A percentile compares a stretch with the other conserved stretches of the same genome.
Conservation (phyloP, 2,113 vertebrate genomes). For the Dipodomys spectabilis region DNA sequence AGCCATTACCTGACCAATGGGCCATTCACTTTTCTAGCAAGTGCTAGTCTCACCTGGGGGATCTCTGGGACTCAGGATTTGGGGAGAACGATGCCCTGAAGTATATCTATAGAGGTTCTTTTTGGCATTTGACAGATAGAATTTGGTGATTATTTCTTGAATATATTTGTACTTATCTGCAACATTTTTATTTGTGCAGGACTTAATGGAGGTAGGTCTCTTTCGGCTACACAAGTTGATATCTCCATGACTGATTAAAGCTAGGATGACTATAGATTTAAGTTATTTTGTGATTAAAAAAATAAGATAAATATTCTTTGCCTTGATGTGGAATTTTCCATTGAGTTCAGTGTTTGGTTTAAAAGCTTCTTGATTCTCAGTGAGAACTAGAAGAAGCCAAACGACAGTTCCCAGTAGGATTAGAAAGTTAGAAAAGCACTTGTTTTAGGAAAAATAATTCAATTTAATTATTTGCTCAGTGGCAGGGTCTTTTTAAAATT, state of each 20-base stretch:
- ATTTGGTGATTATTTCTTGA: constrained; percentile 26
- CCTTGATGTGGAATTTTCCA: background rate
- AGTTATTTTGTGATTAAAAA: constrained; percentile 2
- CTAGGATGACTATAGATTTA: background rate
- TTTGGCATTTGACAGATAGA: constrained; percentile 11
- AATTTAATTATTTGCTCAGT: constrained; percentile 17
- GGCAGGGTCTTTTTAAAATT: constrained; percentile 18
- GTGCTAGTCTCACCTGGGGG: background rate
- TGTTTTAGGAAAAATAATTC: constrained; percentile 47
- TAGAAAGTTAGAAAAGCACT: constrained; percentile 10
- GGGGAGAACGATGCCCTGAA: background rate
- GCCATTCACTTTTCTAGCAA: background rate
- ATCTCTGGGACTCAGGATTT: background rate
- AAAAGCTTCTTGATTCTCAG: constrained; percentile 48
- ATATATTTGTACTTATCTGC: background rate
- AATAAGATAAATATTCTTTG: background rate
- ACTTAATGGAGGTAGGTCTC: background rate
- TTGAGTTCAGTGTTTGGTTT: constrained; percentile 4
- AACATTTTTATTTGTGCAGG: constrained; percentile 38
- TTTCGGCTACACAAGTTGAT: constrained; percentile 5
- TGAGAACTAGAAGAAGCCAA: constrained; percentile 39
- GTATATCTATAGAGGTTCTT: background rate
- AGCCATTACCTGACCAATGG: background rate
- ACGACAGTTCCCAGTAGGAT: background rate
- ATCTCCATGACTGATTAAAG: background rate